Evolutionary conservation across 2,888 invertebrate species (phyloP).

Genomic region (Leucania comma): DNA sequence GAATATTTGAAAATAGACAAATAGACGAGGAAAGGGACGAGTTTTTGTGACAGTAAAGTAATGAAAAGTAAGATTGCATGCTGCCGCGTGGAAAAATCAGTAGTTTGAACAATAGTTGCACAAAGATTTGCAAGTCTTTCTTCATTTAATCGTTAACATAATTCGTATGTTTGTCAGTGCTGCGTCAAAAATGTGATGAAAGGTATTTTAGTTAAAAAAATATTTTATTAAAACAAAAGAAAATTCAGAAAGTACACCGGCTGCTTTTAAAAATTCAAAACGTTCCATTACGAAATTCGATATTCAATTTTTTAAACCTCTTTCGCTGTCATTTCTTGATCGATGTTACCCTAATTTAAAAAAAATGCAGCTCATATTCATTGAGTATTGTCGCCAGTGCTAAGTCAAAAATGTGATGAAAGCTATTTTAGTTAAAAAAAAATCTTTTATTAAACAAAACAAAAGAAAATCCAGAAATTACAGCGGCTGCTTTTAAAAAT

Average conservation of each 20-base stretch:
- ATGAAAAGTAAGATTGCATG: constrained; percentile 6
- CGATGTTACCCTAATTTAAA: constrained; percentile 59
- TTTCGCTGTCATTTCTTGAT: constrained; percentile 56
- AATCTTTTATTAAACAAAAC: neutral
- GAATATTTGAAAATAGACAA: constrained; percentile 44
- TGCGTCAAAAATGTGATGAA: too few relatives aligned
- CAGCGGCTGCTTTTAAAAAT: constrained; percentile 1
- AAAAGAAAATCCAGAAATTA: neutral
- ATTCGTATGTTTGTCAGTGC: too few relatives aligned
- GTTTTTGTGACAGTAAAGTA: constrained; percentile 10
- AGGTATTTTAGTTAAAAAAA: too few relatives aligned
- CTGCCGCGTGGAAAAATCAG: neutral
- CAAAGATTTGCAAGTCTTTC: neutral
- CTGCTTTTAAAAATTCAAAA: constrained; percentile 14
- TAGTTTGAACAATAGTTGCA: neutral
- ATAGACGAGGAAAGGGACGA: constrained; percentile 1
- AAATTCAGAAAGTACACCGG: neutral
- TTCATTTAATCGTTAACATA: neutral
- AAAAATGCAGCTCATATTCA: constrained; percentile 57
- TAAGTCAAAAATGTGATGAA: too few relatives aligned
- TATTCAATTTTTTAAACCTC: constrained; percentile 31
- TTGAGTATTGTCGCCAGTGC: constrained; percentile 67
- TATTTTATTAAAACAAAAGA: neutral
- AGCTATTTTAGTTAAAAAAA: too few relatives aligned
- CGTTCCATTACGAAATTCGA: constrained; percentile 35